Evolutionary conservation across 2,113 vertebrate species (phyloP).

Genomic region (Gallinago media): DNA sequence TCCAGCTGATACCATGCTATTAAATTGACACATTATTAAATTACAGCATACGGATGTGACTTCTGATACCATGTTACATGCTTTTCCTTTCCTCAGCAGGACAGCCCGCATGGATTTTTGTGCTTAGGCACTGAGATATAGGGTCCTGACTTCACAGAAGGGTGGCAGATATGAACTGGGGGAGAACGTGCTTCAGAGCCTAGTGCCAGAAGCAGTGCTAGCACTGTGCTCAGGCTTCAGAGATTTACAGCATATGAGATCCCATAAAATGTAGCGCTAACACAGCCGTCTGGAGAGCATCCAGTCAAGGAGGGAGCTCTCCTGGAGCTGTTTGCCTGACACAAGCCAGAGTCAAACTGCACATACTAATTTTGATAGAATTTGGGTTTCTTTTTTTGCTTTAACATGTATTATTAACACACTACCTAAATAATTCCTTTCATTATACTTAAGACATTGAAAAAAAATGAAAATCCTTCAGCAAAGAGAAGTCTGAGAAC

Average conservation of each 20-base stretch:
- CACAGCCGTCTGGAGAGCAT: neutral
- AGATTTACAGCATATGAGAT: neutral
- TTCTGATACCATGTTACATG: neutral
- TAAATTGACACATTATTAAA: slow-evolving; percentile 5
- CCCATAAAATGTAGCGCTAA: neutral
- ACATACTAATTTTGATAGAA: neutral
- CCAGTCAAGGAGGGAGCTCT: neutral
- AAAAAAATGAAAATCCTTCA: neutral
- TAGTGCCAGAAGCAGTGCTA: neutral
- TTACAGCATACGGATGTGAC: neutral
- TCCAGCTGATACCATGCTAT: neutral
- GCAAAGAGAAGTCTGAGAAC: neutral
- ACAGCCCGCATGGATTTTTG: neutral
- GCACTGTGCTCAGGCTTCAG: neutral
- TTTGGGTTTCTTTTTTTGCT: neutral
- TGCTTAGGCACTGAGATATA: neutral
- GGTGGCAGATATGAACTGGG: neutral
- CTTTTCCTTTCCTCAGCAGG: neutral
- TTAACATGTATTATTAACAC: neutral
- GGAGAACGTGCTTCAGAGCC: neutral
- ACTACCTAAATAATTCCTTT: neutral
- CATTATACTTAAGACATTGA: neutral
- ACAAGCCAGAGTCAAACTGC: neutral
- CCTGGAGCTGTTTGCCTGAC: neutral
- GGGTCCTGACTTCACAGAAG: neutral